phyloP scores from a whole-genome alignment of 2,888 invertebrate species.

The Dexiosoma caninum region DNA sequence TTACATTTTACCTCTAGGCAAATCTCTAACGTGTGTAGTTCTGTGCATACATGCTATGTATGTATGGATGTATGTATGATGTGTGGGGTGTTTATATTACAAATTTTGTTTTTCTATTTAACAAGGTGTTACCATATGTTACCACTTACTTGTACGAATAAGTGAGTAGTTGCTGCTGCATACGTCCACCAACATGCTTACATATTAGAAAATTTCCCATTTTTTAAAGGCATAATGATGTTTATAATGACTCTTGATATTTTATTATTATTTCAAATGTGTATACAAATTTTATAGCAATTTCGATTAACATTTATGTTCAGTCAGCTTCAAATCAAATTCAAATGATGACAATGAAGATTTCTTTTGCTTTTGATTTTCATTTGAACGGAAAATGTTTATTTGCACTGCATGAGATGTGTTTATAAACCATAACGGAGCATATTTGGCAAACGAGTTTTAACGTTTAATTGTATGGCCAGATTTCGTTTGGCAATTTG shows the following conservation, averaged over 20 bases:
- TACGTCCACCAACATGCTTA: no score
- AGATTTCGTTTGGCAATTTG: constrained; percentile 34
- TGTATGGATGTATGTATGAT: background rate
- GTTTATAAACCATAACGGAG: constrained; percentile 44
- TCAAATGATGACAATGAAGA: constrained; percentile 36
- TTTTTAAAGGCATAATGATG: constrained; percentile 49
- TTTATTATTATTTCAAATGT: constrained; percentile 49
- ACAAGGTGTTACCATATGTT: constrained; percentile 63
- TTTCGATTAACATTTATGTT: constrained; percentile 39
- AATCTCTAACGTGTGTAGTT: background rate
- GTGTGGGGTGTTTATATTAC: constrained; percentile 43
- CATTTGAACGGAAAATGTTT: background rate
- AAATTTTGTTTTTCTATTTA: constrained; percentile 35
- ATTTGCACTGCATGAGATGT: constrained; percentile 31
- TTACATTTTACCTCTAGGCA: constrained; percentile 45
- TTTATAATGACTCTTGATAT: constrained; percentile 61
- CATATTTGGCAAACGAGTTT: constrained; percentile 17
- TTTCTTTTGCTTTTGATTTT: background rate
- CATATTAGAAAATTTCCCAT: constrained; percentile 29
- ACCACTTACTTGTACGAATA: constrained; percentile 43
- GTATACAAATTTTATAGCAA: constrained; percentile 27
- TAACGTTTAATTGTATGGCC: constrained; percentile 25
- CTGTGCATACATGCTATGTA: background rate
- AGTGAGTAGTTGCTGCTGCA: constrained; percentile 45
- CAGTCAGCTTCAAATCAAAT: constrained; percentile 41